Base-by-base conservation (phyloP, 2,888 invertebrate species). In the Frankliniella intonsa region DNA sequence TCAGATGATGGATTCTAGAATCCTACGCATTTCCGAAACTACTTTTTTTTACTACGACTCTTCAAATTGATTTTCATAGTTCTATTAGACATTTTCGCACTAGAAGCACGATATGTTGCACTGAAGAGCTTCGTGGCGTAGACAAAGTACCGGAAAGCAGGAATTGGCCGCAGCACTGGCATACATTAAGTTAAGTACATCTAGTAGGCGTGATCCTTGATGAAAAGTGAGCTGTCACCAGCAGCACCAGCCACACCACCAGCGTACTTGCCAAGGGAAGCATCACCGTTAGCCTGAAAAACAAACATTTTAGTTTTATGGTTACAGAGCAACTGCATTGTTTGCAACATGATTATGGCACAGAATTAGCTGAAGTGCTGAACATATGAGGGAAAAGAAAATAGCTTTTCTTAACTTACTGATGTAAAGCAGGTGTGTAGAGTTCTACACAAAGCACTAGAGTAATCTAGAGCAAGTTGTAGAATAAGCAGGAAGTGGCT, bases 121-220 rank as follows among this genome's bases (percentile, higher is more conserved):
- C 69, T 25, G 69, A 25, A 76, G 69, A 76, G 69, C 25, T 22
- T 22, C 3, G 22, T 25, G n/a, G 9, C 10, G 69, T 76, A 76
- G 69, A 76, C 25, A 76, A 76, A 76, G 69, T 76, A 76, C 25
- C n/a, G 69, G 69, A 76, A 76, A 76, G 69, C 69, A 76, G 69
- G 10, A 76, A 25, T 25, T 25, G 25, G 12, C 69, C 69, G 9
- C 69, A 76, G 69, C 25, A 76, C 22, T 22, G 25, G 22, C 25
- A 22, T 22, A 12, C 8, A 22, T 25, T 8, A 22, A 12, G 69
- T 5, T 10, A 25, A 81, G 69, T 50, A 65, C 81, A 82, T 86
- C 92, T 97, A 99, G 89, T 99, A 99, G 85, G 96, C 95, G 89
- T 99, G 99, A 90, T 98, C 95, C 86, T 97, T 96, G 85, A 99